Evolutionary conservation across 92 coral and sea anemone genomes (phyloP).

Genomic region (Bergia puertoricense): DNA sequence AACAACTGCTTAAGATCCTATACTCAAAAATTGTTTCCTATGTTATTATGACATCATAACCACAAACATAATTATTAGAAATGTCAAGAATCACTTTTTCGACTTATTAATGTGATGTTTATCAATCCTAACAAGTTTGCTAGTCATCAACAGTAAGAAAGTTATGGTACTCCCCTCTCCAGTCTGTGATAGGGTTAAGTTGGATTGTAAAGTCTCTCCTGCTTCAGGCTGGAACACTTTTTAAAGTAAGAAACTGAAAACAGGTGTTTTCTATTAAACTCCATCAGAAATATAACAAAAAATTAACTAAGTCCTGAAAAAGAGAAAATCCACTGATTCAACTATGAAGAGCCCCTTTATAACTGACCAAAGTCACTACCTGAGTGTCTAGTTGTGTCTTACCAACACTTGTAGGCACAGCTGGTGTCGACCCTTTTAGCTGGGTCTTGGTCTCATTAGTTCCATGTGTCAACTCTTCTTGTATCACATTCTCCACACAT

Average conservation of each 20-base stretch:
- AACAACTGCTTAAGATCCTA: background rate
- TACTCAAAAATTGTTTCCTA: too few relatives aligned
- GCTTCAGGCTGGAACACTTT: background rate
- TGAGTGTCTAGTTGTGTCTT: background rate
- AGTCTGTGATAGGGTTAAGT: too few relatives aligned
- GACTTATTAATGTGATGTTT: too few relatives aligned
- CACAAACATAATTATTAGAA: too few relatives aligned
- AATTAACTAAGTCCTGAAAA: background rate
- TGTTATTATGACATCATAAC: too few relatives aligned
- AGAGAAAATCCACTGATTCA: too few relatives aligned
- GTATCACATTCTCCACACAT: slow-evolving; percentile 84
- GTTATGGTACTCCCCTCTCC: too few relatives aligned
- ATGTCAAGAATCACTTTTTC: too few relatives aligned
- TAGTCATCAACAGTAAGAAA: too few relatives aligned
- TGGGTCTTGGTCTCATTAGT: slow-evolving; percentile 57
- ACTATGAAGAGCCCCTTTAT: too few relatives aligned
- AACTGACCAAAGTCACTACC: background rate
- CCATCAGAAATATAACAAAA: background rate
- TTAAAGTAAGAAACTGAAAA: background rate
- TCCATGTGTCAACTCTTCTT: slow-evolving; percentile 64
- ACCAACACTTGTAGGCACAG: slow-evolving; percentile 54
- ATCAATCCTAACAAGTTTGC: too few relatives aligned
- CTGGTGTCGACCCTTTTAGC: slow-evolving; percentile 59
- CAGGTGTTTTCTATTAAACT: background rate
- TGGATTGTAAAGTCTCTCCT: too few relatives aligned